Conservation (phyloP, 2,113 vertebrate species). For the Phaetusa simplex region DNA sequence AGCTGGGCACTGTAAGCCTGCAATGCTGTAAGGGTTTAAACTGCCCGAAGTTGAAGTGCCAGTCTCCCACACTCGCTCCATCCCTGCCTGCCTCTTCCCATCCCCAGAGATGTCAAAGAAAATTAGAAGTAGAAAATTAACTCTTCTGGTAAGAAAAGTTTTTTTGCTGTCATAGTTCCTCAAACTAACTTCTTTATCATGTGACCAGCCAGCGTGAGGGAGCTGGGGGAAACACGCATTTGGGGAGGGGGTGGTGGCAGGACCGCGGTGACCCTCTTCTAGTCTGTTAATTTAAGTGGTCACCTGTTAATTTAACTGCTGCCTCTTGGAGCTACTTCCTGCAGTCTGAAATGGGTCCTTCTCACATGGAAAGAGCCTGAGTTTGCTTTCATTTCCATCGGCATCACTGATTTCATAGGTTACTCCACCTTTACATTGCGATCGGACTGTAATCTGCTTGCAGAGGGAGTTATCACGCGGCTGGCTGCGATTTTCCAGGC, state of each 20-base stretch:
- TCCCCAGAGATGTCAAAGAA: background rate
- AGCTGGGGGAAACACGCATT: background rate
- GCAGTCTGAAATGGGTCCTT: background rate
- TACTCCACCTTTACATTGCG: background rate
- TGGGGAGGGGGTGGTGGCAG: background rate
- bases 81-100: background rate
- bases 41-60: background rate
- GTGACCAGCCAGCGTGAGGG: background rate
- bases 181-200: background rate
- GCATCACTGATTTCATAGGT: background rate
- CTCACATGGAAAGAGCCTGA: rapidly evolving
- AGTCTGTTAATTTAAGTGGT: background rate
- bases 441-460: background rate
- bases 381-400: background rate
- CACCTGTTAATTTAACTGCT: background rate
- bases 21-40: rapidly evolving
- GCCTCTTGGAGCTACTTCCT: background rate
- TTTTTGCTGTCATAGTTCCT: background rate
- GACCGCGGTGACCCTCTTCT: rapidly evolving
- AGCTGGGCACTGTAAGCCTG: background rate
- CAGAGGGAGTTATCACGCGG: rapidly evolving
- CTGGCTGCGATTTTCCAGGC: background rate
- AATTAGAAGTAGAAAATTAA: background rate
- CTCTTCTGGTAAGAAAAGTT: background rate
- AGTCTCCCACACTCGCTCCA: background rate